Conservation (phyloP, 2,888 invertebrate species). For the Dromius quadrimaculatus region DNA sequence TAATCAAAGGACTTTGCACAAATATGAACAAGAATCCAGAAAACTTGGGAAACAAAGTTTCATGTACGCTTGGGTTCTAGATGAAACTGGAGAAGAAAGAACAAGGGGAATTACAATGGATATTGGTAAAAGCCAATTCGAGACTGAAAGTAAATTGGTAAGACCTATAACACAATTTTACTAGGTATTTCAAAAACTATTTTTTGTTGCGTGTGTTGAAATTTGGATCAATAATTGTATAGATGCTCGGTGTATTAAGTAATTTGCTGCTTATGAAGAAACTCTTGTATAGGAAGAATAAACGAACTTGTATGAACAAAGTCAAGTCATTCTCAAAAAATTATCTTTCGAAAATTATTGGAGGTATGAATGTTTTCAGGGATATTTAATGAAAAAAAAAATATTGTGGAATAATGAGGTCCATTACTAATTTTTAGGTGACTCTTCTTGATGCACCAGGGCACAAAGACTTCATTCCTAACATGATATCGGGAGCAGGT, state of each 20-base stretch:
- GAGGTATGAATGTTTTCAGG: no score
- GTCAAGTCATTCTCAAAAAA: no score
- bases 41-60: conserved; percentile 98
- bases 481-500: conserved; percentile 98
- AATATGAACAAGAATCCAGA: conserved; percentile 97
- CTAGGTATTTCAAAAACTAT: neutral
- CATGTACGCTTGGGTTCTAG: conserved; percentile 98
- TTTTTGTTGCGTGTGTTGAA: neutral
- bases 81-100: conserved; percentile 98
- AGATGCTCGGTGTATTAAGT: no score
- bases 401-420: no score
- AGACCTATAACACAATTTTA: neutral
- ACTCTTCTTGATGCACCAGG: conserved; percentile 97
- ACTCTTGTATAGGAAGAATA: no score
- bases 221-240: no score
- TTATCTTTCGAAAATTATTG: no score
- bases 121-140: conserved; percentile 92
- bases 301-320: no score
- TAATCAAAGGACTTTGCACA: conserved; percentile 90
- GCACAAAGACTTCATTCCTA: conserved; percentile 99
- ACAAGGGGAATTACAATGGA: conserved; percentile 99
- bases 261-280: no score
- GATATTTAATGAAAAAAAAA: no score
- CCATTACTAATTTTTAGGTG: conserved; percentile 67
- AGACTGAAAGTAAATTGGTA: conserved; percentile 80